phyloP scores from a whole-genome alignment of 2,113 vertebrate species.

The Falcunculus frontatus region DNA sequence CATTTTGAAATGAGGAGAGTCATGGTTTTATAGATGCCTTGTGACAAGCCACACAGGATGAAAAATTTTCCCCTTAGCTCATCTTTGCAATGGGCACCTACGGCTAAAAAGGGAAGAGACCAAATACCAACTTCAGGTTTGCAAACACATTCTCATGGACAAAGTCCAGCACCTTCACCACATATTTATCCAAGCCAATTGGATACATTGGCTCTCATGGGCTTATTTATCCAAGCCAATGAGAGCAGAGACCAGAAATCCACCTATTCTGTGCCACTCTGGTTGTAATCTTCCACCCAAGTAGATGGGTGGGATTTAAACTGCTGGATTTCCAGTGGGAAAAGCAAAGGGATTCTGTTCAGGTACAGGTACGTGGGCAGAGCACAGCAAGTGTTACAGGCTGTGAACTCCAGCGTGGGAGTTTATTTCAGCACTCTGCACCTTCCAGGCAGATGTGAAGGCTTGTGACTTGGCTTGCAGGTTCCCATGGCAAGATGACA shows the following conservation, averaged over 20 bases:
- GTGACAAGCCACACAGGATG: background rate
- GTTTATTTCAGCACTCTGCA: background rate
- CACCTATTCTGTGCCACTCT: background rate
- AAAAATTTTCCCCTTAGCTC: background rate
- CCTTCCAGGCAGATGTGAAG: background rate
- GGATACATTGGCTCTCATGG: too few species aligned
- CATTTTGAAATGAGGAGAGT: background rate
- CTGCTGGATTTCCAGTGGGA: background rate
- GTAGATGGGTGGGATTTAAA: rapidly evolving
- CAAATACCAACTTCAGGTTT: background rate
- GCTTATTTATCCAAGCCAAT: background rate
- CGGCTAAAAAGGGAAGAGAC: background rate
- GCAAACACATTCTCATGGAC: background rate
- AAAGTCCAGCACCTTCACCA: background rate
- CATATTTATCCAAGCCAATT: background rate
- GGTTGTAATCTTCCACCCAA: background rate
- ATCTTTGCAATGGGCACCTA: background rate
- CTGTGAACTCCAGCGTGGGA: background rate
- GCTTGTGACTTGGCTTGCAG: background rate
- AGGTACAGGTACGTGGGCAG: background rate
- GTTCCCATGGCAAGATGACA: constrained; percentile 26
- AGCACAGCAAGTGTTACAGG: background rate
- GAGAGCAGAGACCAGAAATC: background rate
- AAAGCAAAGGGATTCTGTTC: background rate
- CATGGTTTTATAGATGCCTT: background rate